Conservation (phyloP, 2,888 invertebrate genomes). For the Pollenia amentaria region DNA sequence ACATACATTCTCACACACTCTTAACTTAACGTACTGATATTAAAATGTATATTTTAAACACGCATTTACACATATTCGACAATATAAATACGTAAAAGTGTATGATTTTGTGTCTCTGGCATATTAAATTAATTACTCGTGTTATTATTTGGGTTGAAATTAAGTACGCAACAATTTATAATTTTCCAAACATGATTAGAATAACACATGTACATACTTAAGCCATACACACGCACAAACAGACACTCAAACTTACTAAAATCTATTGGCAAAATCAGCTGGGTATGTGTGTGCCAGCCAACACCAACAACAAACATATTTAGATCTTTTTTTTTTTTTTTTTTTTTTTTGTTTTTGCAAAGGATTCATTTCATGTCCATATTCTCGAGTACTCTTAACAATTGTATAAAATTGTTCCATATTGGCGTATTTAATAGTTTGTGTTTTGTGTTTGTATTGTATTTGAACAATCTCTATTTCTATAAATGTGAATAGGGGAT, state of each 20-base stretch:
- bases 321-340: background rate
- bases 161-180: slow-evolving; percentile 83
- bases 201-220: slow-evolving; percentile 78
- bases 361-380: slow-evolving; percentile 52
- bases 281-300: slow-evolving; percentile 16
- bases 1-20: background rate
- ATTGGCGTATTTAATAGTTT: slow-evolving; percentile 57
- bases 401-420: slow-evolving; percentile 53
- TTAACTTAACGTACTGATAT: background rate
- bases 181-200: slow-evolving; percentile 82
- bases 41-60: slow-evolving; percentile 11
- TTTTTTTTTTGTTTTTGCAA: slow-evolving; percentile 20
- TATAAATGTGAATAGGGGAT: slow-evolving; percentile 33
- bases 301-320: slow-evolving; percentile 19
- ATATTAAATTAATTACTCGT: slow-evolving; percentile 84
- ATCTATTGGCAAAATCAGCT: slow-evolving; percentile 46
- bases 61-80: background rate
- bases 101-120: slow-evolving; percentile 79
- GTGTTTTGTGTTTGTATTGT: slow-evolving; percentile 7
- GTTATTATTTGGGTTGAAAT: slow-evolving; percentile 83
- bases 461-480: slow-evolving; percentile 20
- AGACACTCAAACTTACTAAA: slow-evolving; percentile 32
- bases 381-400: slow-evolving; percentile 52
- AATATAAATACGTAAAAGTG: slow-evolving; percentile 41
- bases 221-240: slow-evolving; percentile 17